Conservation (phyloP, 1,140 invertebrate species). For the Chironomus striatipennis region DNA sequence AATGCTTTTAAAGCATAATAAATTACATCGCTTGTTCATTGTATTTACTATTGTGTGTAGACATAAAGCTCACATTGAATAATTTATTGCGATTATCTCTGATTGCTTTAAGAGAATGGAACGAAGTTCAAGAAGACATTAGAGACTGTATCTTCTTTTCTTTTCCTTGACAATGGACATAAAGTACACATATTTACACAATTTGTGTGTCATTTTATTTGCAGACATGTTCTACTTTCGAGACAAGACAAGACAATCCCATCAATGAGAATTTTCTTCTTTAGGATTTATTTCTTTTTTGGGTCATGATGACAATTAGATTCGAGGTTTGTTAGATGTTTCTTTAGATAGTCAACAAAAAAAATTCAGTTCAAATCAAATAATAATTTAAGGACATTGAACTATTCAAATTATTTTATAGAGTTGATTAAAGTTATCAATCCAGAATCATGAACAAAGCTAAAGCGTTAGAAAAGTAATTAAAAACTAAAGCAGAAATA, state of each 20-base stretch:
- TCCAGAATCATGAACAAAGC: no score
- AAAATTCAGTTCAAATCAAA: no score
- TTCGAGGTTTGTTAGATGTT: no score
- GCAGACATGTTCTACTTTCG: not conserved
- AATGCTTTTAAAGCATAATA: not conserved
- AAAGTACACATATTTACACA: not conserved
- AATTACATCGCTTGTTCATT: not conserved
- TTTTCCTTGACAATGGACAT: not conserved
- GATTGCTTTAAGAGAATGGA: constrained; percentile 15
- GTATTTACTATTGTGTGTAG: constrained; percentile 1
- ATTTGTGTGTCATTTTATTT: not conserved
- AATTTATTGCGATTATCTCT: constrained; percentile 21
- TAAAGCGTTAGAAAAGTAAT: no score
- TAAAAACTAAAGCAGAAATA: no score
- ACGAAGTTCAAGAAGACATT: not conserved
- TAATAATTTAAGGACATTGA: no score
- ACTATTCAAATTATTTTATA: no score
- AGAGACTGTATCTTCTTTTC: not conserved
- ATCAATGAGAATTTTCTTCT: not conserved
- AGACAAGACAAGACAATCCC: not conserved
- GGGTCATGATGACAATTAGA: no score
- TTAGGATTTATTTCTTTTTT: no score
- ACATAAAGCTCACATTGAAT: constrained; percentile 16
- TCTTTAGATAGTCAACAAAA: no score
- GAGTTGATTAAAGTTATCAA: no score